Evolutionary conservation across 2,888 invertebrate genomes (phyloP), one percentile per base, ranked within the genome.

Genomic region (Cremastinae sp.): DNA sequence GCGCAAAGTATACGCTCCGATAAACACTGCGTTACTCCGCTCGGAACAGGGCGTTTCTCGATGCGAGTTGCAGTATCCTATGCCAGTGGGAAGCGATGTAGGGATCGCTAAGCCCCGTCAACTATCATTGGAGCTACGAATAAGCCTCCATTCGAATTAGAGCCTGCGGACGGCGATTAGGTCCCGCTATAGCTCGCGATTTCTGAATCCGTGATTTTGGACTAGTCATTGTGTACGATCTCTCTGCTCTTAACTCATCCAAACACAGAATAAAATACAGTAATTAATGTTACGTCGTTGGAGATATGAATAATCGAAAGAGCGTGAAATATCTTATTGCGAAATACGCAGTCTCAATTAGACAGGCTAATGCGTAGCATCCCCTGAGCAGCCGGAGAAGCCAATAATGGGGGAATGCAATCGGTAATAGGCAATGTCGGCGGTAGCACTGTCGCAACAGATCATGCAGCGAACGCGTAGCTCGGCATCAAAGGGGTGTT

Each of bases 1-100:
- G 82, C 80, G 79, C 77, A 45, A 79, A 83, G 85, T 82, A 85
- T 87, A 86, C 84, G 85, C 84, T 82, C 85, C 87, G 87, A 88
- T 88, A 88, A 88, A 88, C 88, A 87, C 87, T 80, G 82, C 83
- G 84, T 87, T 86, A 87, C 86, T 87, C 85, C 78, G 80, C 83
- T 84, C 83, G 81, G 85, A 83, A 75, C 47, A 41, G 75, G 82
- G 82, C 85, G 84, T 84, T 86, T 84, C 83, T 82, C 83, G 80
- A n/a, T 79, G 70, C 70, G 75, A 77, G 74, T 74, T 74, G 70
- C 73, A 61, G 74, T 59, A 74, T 74, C 51, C 20, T 53, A n/a
- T 56, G 69, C 80, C 47, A 41, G 53, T 12, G 58, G 62, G 54
- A 59, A 54, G 53, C 69, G 41, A 56, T 61, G 22, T 59, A 65